Evolutionary conservation across 37 sponge, comb jelly and placozoan genomes (phyloP), one percentile per base, ranked within the genome.

Genomic region (Ephydatia muelleri): DNA sequence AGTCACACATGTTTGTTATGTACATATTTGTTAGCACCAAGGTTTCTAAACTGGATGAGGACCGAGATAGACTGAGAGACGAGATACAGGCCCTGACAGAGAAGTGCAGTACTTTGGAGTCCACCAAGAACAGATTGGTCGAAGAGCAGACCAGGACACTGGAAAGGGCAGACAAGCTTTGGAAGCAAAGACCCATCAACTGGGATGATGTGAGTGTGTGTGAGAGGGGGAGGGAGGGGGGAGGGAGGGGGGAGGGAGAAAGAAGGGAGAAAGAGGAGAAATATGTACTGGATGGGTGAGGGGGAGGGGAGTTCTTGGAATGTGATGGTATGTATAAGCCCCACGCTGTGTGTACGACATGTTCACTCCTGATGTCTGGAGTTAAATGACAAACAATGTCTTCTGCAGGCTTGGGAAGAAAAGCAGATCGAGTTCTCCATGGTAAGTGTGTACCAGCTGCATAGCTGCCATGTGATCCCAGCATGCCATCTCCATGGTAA

Each of bases 331-430:
- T n/a, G n/a, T n/a, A n/a, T n/a, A n/a, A n/a, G n/a, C n/a, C n/a
- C n/a, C n/a, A n/a, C 9, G 3, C 3, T 73, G 74, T 73, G 74
- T 30, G 74, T 43, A 43, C 6, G 43, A 43, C 6, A 43, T n/a
- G n/a, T n/a, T n/a, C n/a, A n/a, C n/a, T n/a, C n/a, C n/a, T n/a
- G n/a, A n/a, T n/a, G n/a, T n/a, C n/a, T n/a, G n/a, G n/a, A n/a
- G n/a, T n/a, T n/a, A n/a, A n/a, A n/a, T 43, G 43, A 43, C 43
- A 43, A 43, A 43, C 43, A 43, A 43, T 43, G 43, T 43, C 43
- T 35, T 11, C 14, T 78, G 57, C 70, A 92, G 88, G 77, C 81
- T 14, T 92, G 92, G 92, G 92, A 92, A 33, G 88, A 85, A 78
- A 92, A 85, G 77, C 82, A 84, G 31, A 68, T 92, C 27, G 49